Evolutionary conservation across 2,113 vertebrate species (phyloP).

Genomic region (Hypanus sabinus): DNA sequence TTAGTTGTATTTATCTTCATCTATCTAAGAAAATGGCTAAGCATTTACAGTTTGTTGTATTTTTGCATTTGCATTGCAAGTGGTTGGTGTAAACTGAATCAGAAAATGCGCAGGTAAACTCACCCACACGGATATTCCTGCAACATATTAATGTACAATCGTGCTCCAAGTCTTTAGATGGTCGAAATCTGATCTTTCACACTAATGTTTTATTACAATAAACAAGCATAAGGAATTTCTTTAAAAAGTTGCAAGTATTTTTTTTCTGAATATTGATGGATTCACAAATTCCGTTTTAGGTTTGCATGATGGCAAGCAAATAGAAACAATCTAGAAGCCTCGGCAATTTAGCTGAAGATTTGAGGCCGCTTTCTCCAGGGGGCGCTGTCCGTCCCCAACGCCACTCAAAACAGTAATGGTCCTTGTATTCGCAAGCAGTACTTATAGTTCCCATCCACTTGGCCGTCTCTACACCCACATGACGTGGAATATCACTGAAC

Average conservation of each 20-base stretch:
- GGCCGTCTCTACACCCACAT: background rate
- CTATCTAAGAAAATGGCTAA: background rate
- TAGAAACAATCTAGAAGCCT: background rate
- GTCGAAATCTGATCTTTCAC: background rate
- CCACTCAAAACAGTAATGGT: background rate
- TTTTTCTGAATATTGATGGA: background rate
- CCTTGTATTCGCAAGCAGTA: no score
- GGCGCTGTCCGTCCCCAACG: background rate
- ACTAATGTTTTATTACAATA: background rate
- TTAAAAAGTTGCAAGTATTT: background rate
- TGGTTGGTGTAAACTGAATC: background rate
- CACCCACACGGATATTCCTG: background rate
- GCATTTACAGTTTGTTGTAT: background rate
- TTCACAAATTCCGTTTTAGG: background rate
- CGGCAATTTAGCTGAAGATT: background rate
- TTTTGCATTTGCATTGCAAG: background rate
- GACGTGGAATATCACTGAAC: background rate
- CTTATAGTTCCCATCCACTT: background rate
- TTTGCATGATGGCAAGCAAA: background rate
- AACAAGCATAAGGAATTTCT: background rate
- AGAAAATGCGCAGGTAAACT: background rate
- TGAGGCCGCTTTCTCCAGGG: background rate
- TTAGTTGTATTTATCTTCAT: background rate
- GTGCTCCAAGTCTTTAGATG: background rate
- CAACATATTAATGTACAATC: background rate